These are phyloP conservation scores for Columba janthina DNA, from an alignment of 2,113 vertebrate genomes.

Conservation along the genomic window DNA sequence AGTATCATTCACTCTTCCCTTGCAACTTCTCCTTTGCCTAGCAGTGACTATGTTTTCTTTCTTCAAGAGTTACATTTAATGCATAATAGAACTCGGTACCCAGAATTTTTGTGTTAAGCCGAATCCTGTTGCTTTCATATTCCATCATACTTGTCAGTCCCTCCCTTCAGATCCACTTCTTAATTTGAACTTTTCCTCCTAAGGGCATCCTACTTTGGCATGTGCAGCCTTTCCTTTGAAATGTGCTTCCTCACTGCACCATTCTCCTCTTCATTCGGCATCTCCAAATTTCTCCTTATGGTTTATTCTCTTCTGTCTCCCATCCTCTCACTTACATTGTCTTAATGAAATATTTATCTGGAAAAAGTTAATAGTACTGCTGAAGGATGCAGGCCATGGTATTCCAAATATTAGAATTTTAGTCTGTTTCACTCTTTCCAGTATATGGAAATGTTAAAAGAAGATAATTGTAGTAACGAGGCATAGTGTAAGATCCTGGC, in stretches of 20 bases:
- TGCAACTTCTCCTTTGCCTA: background rate
- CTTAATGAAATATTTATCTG: background rate
- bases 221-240: background rate
- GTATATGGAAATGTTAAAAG: background rate
- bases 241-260: background rate
- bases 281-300: background rate
- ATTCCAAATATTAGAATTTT: background rate
- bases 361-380: background rate
- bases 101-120: background rate
- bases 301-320: background rate
- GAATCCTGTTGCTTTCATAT: background rate
- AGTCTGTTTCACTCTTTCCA: background rate
- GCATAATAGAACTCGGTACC: background rate
- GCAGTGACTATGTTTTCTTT: background rate
- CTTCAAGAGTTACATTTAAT: background rate
- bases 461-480: background rate
- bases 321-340: background rate
- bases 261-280: background rate
- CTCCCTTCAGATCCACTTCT: background rate
- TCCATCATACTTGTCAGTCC: background rate
- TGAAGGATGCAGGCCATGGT: background rate
- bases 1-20: background rate
- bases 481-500: background rate
- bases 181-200: background rate
- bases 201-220: background rate